Base-by-base conservation (phyloP, 2,888 invertebrate genomes). In the Lucinisca nassula region DNA sequence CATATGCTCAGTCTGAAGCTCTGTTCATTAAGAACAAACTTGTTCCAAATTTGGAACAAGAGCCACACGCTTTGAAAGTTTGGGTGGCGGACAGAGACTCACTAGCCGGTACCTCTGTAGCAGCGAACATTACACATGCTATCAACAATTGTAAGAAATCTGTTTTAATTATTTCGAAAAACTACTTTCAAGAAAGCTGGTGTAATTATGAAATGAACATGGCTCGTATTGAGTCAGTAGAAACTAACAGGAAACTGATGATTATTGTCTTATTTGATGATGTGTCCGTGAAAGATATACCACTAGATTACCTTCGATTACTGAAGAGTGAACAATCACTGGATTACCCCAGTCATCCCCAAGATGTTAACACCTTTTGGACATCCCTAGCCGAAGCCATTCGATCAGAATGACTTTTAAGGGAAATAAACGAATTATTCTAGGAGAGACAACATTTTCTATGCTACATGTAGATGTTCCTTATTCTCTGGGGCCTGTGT, bases 171-270 rank as follows among this genome's bases (percentile, higher is more conserved):
- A 32, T 91, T 8, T 76, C 84, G 77, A 79, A 75, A 12, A 70
- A 70, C 0, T 91, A 84, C 45, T 38, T 91, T 27, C 77, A 72
- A 14, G 87, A 85, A 24, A 80, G 45, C 6, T 90, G 89, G 91
- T 90, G 89, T 61, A 82, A 84, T 77, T 90, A 90, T 74, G 90
- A 91, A 80, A 75, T 89, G 51, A 84, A 91, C 74, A 88, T 89
- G 87, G 90, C 89, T 12, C 67, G 58, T 17, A 70, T 85, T 49
- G 90, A 92, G 74, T 55, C 84, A 0, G 40, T 87, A 0, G 78
- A 83, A 27, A 73, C 82, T 0, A 80, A 85, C 14, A 78, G 88
- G 58, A 80, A 84, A n/a, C 17, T 85, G 32, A 38, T 92, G 0
- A 79, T 92, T 14, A 17, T 91, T 45, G 82, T 91, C 12, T 24